These are phyloP conservation scores for Mystacornis crossleyi DNA, from an alignment of 2,113 vertebrate species.

Conservation along the genomic window DNA sequence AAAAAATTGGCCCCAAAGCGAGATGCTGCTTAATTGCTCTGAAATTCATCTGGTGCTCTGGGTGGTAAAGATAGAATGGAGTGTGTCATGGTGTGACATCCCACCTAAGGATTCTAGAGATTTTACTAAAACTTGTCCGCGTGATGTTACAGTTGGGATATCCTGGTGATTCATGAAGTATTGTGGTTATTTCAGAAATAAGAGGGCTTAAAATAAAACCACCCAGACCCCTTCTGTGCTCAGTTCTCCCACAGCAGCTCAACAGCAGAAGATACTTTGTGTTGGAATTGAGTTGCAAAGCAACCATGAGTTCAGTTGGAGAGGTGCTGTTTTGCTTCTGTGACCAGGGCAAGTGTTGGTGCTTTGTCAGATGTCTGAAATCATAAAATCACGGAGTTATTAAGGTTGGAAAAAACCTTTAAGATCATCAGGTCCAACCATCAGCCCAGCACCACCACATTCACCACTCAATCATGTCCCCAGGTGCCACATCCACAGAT, in stretches of 20 bases:
- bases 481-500: not conserved
- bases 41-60: not conserved
- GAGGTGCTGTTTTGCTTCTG: not conserved
- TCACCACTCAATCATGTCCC: not conserved
- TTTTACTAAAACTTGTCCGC: not conserved
- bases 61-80: not conserved
- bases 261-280: not conserved
- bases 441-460: not conserved
- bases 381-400: not conserved
- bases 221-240: constrained; percentile 29
- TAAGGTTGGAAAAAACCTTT: not conserved
- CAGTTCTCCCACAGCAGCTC: not conserved
- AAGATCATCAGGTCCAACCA: not conserved
- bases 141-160: constrained; percentile 15
- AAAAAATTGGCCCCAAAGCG: not conserved
- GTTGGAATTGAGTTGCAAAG: not conserved
- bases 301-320: not conserved
- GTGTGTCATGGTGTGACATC: not conserved
- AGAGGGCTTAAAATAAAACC: constrained; percentile 19
- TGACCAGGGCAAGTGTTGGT: fast-evolving
- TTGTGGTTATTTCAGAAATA: not conserved
- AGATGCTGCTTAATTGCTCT: constrained; percentile 14
- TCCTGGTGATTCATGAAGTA: not conserved
- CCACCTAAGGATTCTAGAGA: not conserved
- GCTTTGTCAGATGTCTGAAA: not conserved